These are phyloP conservation scores for Drosophila erecta DNA, from an alignment of 1,140 invertebrate genomes.

Conservation along the genomic window DNA sequence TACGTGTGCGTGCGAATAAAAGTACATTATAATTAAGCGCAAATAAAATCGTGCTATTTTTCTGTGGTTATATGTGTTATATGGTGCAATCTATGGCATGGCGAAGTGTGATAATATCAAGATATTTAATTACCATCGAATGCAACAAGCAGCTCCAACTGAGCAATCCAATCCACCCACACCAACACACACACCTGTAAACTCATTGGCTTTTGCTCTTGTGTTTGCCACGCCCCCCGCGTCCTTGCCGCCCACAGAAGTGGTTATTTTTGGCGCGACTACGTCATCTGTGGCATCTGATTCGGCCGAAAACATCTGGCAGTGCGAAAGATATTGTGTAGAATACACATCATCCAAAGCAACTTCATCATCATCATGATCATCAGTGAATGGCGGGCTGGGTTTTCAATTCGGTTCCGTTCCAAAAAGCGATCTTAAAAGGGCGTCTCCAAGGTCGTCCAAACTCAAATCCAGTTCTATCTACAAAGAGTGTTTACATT, in stretches of 20 bases:
- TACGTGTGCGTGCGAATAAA: slow-evolving; percentile 16
- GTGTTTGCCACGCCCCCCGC: slow-evolving; percentile 13
- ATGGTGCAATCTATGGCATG: not conserved
- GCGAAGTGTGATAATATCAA: not conserved
- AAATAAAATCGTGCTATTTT: slow-evolving; percentile 11
- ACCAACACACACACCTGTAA: slow-evolving; percentile 32
- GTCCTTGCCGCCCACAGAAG: slow-evolving; percentile 18
- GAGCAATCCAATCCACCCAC: slow-evolving; percentile 22
- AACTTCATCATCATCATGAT: slow-evolving; percentile 14
- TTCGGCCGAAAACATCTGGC: slow-evolving; percentile 60
- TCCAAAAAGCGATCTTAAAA: not conserved
- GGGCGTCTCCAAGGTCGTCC: slow-evolving; percentile 7
- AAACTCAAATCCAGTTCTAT: slow-evolving; percentile 2
- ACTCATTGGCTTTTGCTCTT: slow-evolving; percentile 22
- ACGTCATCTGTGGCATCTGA: slow-evolving; percentile 60
- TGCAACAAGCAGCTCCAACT: slow-evolving; percentile 23
- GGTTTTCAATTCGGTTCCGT: slow-evolving; percentile 7
- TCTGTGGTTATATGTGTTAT: not conserved
- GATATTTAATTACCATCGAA: slow-evolving; percentile 6
- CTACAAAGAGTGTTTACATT: not conserved
- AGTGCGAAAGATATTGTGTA: slow-evolving; percentile 37
- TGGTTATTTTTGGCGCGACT: slow-evolving; percentile 61
- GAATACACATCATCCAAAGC: slow-evolving; percentile 7
- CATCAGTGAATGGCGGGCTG: not conserved
- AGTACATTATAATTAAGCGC: slow-evolving; percentile 26